Percentiles rank a stretch among this genome's conserved stretches.
Evolutionary conservation across 2,888 invertebrate species (phyloP).

Genomic region (Pasiphila rectangulata): DNA sequence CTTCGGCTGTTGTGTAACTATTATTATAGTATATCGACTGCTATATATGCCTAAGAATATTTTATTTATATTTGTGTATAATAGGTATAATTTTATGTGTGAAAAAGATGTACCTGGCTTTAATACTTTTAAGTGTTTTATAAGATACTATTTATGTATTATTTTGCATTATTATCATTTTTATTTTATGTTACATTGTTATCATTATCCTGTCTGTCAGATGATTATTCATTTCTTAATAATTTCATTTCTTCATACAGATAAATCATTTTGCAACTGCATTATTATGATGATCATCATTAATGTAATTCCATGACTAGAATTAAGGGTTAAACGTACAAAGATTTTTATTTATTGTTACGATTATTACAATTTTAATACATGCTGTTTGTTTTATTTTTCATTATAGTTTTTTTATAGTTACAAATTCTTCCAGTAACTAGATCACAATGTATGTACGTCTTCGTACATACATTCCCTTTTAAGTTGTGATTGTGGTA

Average conservation of each 20-base stretch:
- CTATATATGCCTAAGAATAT: conserved; percentile 31
- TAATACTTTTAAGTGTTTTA: conserved; percentile 65
- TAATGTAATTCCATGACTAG: conserved; percentile 28
- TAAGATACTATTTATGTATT: conserved; percentile 42
- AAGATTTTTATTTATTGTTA: conserved; percentile 30
- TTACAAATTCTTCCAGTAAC: too few relatives aligned
- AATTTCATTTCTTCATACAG: conserved; percentile 11
- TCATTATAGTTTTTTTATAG: too few relatives aligned
- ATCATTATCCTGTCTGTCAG: conserved; percentile 27
- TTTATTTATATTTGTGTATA: conserved; percentile 47
- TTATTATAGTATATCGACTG: conserved; percentile 29
- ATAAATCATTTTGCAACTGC: conserved; percentile 19
- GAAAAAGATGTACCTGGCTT: conserved; percentile 61
- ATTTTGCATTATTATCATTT: conserved; percentile 13
- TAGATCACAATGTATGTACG: too few relatives aligned
- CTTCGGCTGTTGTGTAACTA: conserved; percentile 34
- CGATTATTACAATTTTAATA: conserved; percentile 42
- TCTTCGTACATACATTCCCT: too few relatives aligned
- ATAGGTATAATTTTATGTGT: conserved; percentile 44
- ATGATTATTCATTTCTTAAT: conserved; percentile 8
- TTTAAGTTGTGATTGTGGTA: too few relatives aligned
- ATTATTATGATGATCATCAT: conserved; percentile 28
- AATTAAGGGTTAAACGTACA: conserved; percentile 22
- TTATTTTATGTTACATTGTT: background rate
- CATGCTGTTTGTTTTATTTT: conserved; percentile 39